Evolutionary conservation across 2,888 invertebrate genomes (phyloP).

Genomic region (Drepanosiphum platanoidis): DNA sequence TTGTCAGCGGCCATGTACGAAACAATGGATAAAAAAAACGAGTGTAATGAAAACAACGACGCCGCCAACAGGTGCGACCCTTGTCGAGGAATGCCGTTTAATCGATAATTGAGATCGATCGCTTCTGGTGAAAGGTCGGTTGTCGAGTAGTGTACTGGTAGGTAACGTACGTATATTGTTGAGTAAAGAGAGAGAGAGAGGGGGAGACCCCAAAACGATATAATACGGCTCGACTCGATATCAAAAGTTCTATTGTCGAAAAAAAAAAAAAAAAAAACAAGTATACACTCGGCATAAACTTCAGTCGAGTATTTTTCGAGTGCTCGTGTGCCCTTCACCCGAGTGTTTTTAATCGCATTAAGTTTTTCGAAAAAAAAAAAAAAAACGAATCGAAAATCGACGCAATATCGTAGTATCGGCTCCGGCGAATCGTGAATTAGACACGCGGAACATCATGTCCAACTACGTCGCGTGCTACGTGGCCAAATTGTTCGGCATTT

Average conservation of each 20-base stretch:
- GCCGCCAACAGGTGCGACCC: conserved; percentile 29
- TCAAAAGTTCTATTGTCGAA: conserved; percentile 23
- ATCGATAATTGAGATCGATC: conserved; percentile 51
- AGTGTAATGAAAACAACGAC: background rate
- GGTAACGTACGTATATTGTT: background rate
- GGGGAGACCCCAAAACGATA: background rate
- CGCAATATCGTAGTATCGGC: background rate
- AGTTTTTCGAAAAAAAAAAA: background rate
- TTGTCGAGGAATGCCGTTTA: background rate
- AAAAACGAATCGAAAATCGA: no score
- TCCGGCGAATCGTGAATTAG: background rate
- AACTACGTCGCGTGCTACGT: background rate
- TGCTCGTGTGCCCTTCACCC: background rate
- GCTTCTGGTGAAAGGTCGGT: background rate
- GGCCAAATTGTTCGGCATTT: background rate
- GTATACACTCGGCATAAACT: background rate
- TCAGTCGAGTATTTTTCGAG: conserved; percentile 7
- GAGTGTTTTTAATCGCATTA: conserved; percentile 10
- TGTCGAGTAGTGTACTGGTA: background rate
- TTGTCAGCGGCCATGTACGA: background rate
- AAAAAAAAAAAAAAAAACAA: background rate
- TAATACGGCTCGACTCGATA: conserved; percentile 7
- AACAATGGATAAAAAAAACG: background rate
- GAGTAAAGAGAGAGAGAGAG: background rate
- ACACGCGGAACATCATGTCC: background rate